Base-by-base conservation (phyloP, 2,888 invertebrate species). In the Agrochola lota region DNA sequence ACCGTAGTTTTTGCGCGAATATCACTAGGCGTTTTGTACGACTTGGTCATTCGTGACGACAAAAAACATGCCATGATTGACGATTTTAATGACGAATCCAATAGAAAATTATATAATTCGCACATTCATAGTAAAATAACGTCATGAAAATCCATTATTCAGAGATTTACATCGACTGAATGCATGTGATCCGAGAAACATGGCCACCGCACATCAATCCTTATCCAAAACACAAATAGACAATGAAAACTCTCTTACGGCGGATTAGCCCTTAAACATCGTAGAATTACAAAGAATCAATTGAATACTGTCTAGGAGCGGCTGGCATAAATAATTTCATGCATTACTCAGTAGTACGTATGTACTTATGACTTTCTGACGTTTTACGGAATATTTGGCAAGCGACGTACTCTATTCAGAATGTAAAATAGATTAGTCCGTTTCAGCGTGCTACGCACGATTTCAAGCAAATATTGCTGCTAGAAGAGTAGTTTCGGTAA, bases 361-460 rank as follows among this genome's bases (percentile, higher is more conserved):
- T 94, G 96, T 96, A 96, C 96, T 94, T 96, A 94, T 93, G 95
- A 95, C 96, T 96, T 96, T 96, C 96, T 96, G 96, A 96, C 96
- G 96, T 96, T 96, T 96, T 96, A 96, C 95, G 95, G 96, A 96
- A 95, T 96, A 96, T 96, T 96, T 96, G 96, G 96, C 96, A 96
- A 95, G 95, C 95, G 93, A 95, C 95, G 93, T 94, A 95, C 94
- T 95, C 93, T 94, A 94, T 93, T 93, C 93, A 93, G 92, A 94
- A 93, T 93, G 94, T 93, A 92, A 92, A 93, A 92, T 91, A 92
- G 91, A 93, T 92, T 91, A 93, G 92, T 92, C 91, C 93, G 91
- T 93, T 92, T 91, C 91, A 93, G 92, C 92, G 92, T 93, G 93
- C 92, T 94, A 90, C 87, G 91, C 91, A 92, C 92, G 91, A 93